Evolutionary conservation across 2,888 invertebrate species (phyloP).

Genomic region (Sacculina carcini): DNA sequence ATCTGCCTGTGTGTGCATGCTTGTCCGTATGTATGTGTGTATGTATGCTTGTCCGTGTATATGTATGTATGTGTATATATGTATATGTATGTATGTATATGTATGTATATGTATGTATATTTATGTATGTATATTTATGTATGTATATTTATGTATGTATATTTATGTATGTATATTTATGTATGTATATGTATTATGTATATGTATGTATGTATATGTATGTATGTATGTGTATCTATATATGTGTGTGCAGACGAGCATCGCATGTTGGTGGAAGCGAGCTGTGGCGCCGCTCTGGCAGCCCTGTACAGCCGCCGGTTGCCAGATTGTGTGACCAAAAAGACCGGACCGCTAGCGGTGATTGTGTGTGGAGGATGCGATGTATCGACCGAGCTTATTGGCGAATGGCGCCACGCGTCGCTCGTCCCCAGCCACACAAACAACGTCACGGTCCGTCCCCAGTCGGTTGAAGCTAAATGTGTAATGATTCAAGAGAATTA

Average conservation of each 20-base stretch:
- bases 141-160: no score
- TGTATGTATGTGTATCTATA: conserved; percentile 1
- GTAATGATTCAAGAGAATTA: no score
- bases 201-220: conserved; percentile 2
- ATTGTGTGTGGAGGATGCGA: conserved; percentile 28
- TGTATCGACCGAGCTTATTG: conserved; percentile 29
- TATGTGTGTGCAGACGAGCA: conserved; percentile 20
- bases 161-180: no score
- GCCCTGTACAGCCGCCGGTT: conserved; percentile 21
- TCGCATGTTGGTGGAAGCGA: conserved; percentile 24
- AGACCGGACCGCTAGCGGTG: conserved; percentile 19
- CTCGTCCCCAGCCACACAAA: no score
- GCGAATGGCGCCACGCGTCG: no score
- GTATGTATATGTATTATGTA: no score
- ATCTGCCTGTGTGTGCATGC: neutral
- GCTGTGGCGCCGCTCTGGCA: conserved; percentile 25
- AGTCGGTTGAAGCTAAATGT: no score
- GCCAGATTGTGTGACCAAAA: conserved; percentile 14
- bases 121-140: no score
- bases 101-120: conserved; percentile 3
- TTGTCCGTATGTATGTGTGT: neutral
- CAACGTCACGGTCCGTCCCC: no score
- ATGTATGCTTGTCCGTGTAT: no score
- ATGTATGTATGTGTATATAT: conserved; percentile 3
- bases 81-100: conserved; percentile 5